Evolutionary conservation across 2,888 invertebrate species (phyloP).

Genomic region (Microplitis deprimator): DNA sequence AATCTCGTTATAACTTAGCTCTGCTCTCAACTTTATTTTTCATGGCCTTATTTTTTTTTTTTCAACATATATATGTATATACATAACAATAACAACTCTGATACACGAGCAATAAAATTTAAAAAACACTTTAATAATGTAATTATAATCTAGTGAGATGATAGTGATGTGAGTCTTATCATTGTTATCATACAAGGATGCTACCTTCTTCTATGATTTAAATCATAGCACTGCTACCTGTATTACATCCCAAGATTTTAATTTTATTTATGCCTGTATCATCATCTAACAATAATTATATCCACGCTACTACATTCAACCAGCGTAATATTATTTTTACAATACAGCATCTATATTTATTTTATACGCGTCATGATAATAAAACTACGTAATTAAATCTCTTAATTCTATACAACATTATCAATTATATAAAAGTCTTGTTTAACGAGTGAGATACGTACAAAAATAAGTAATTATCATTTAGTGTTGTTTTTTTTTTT

Average conservation of each 20-base stretch:
- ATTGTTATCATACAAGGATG: neutral
- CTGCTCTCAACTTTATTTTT: neutral
- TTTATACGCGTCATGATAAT: neutral
- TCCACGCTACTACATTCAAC: neutral
- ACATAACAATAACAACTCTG: neutral
- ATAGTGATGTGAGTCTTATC: neutral
- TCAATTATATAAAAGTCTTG: neutral
- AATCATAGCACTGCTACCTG: neutral
- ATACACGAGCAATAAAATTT: neutral
- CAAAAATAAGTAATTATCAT: conserved; percentile 37
- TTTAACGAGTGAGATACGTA: neutral
- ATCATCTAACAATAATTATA: neutral
- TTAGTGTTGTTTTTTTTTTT: no score
- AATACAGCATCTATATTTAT: neutral
- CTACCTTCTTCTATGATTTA: neutral
- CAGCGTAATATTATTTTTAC: neutral
- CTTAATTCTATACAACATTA: conserved; percentile 7
- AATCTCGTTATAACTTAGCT: conserved; percentile 1
- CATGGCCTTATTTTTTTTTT: neutral
- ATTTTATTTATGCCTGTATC: neutral
- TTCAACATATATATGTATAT: neutral
- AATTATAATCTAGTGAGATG: neutral
- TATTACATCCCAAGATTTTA: conserved; percentile 3
- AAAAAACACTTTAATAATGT: neutral
- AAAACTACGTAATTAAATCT: conserved; percentile 1